Evolutionary conservation across 2,888 invertebrate genomes (phyloP).

Genomic region (Cantharis flavilabris): DNA sequence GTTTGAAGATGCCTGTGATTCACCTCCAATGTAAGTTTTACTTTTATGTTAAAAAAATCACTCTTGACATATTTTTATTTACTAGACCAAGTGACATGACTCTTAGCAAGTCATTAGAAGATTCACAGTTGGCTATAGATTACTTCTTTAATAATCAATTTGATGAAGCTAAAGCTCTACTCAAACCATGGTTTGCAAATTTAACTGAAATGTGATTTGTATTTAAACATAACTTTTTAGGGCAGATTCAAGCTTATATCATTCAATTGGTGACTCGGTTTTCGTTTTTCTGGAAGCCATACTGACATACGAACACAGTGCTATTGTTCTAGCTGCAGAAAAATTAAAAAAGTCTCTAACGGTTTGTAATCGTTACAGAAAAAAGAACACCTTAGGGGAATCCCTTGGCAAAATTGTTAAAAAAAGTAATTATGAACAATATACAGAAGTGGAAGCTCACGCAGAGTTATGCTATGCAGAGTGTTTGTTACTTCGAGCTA

Average conservation of each 20-base stretch:
- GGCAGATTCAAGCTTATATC: conserved; percentile 85
- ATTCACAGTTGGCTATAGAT: conserved; percentile 80
- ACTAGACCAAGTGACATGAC: conserved; percentile 59
- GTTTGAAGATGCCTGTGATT: conserved; percentile 61
- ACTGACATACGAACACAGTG: conserved; percentile 85
- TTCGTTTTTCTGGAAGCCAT: conserved; percentile 91
- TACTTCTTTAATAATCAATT: conserved; percentile 93
- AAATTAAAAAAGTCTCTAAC: conserved; percentile 77
- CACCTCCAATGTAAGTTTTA: conserved; percentile 53
- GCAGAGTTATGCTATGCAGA: conserved; percentile 96
- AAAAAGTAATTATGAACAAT: conserved; percentile 75
- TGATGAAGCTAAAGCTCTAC: conserved; percentile 74
- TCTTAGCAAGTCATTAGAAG: conserved; percentile 71
- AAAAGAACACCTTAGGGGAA: conserved; percentile 73
- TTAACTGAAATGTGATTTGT: background rate
- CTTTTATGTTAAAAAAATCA: background rate
- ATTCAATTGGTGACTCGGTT: conserved; percentile 86
- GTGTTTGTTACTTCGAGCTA: conserved; percentile 82
- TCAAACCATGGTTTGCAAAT: conserved; percentile 74
- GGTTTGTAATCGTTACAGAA: conserved; percentile 75
- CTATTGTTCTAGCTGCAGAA: conserved; percentile 74
- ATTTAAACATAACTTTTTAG: conserved; percentile 55
- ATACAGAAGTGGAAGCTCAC: conserved; percentile 84
- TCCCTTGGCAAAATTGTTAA: conserved; percentile 81
- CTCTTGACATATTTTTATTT: conserved; percentile 22